Percentiles rank a stretch among this genome's conserved stretches.
Evolutionary conservation across 2,113 vertebrate species (phyloP).

Genomic region (Meriones unguiculatus): DNA sequence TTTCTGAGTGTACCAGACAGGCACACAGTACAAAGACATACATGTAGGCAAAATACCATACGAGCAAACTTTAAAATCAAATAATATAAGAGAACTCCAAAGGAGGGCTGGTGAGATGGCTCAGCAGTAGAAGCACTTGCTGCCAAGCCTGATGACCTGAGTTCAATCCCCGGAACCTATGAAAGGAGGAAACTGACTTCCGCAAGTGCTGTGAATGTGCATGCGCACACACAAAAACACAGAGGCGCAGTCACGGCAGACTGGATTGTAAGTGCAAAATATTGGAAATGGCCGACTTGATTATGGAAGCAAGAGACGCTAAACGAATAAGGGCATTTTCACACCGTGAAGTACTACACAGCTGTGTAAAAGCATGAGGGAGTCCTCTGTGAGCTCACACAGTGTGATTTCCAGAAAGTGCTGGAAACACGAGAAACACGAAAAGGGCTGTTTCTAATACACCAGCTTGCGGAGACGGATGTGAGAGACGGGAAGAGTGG

Average conservation of each 20-base stretch:
- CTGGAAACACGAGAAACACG: background rate
- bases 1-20: background rate
- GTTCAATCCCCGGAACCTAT: background rate
- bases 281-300: background rate
- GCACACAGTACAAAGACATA: background rate
- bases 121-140: too few species aligned
- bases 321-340: too few species aligned
- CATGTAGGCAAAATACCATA: background rate
- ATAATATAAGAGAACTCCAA: background rate
- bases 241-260: rapidly evolving
- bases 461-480: too few species aligned
- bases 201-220: background rate
- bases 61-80: background rate
- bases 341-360: rapidly evolving
- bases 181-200: too few species aligned
- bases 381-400: rapidly evolving
- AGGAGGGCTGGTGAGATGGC: background rate
- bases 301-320: rapidly evolving
- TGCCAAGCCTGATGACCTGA: background rate
- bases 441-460: background rate
- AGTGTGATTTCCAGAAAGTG: background rate
- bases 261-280: background rate
- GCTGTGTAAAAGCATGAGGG: background rate
- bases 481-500: background rate
- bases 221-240: background rate